These are phyloP conservation scores for Pseudoatta argentina DNA, from an alignment of 1,140 invertebrate genomes.

Conservation along the genomic window DNA sequence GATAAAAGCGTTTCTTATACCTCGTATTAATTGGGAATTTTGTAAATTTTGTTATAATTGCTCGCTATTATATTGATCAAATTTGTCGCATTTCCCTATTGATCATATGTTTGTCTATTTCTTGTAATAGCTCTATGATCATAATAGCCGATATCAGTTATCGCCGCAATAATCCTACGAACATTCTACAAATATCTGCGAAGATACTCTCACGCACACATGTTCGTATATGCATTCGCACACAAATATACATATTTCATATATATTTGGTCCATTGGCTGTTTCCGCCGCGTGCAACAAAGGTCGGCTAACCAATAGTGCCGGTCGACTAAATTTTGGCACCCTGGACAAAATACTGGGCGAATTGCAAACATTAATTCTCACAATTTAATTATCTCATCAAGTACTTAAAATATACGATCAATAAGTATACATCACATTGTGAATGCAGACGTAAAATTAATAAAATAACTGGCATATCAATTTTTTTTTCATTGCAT, in stretches of 20 bases:
- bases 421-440: neutral
- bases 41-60: neutral
- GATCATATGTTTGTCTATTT: neutral
- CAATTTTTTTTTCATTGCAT: neutral
- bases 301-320: conserved; percentile 68
- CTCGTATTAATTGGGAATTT: neutral
- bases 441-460: neutral
- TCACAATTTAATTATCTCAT: neutral
- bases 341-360: neutral
- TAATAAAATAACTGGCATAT: neutral
- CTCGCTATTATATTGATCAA: neutral
- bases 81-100: neutral
- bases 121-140: neutral
- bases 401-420: neutral
- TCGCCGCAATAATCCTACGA: conserved; percentile 1
- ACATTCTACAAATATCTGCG: conserved; percentile 44
- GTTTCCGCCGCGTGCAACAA: conserved; percentile 66
- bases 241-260: conserved; percentile 54
- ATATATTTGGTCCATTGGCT: conserved; percentile 59
- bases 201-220: neutral
- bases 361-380: neutral
- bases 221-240: neutral
- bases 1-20: neutral
- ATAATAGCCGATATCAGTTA: conserved; percentile 9
- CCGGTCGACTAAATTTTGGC: conserved; percentile 4